phyloP scores from a whole-genome alignment of 2,113 vertebrate genomes.

The Xiphias gladius region DNA sequence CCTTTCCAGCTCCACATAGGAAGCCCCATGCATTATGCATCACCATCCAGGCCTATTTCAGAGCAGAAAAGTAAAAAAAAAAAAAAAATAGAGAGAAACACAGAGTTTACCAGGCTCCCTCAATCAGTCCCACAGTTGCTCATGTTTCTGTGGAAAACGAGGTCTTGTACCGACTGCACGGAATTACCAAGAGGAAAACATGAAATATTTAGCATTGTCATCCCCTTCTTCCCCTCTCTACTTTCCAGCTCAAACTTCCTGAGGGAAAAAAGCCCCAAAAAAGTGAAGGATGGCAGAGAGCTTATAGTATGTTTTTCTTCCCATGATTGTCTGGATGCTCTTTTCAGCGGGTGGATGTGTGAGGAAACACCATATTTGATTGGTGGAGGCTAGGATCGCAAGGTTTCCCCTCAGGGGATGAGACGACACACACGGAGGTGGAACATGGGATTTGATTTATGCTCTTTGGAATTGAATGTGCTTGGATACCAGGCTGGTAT shows the following conservation, averaged over 20 bases:
- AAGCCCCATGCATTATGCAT: conserved; percentile 80
- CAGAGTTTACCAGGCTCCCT: conserved; percentile 63
- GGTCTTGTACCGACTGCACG: conserved; percentile 66
- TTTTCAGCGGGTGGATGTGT: neutral
- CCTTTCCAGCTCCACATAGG: conserved; percentile 73
- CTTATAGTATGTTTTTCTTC: conserved; percentile 24
- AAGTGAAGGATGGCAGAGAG: conserved; percentile 23
- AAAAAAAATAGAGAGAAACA: conserved; percentile 64
- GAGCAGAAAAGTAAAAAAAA: conserved; percentile 64
- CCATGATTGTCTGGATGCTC: conserved; percentile 35
- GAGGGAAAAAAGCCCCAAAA: conserved; percentile 7
- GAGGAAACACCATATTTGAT: conserved; percentile 15
- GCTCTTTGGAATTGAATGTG: conserved; percentile 26
- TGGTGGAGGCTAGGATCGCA: conserved; percentile 37
- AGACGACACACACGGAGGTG: conserved; percentile 42
- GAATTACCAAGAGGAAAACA: conserved; percentile 79
- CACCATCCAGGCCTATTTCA: conserved; percentile 72
- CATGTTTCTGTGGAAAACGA: conserved; percentile 73
- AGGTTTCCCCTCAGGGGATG: conserved; percentile 37
- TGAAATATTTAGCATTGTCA: conserved; percentile 81
- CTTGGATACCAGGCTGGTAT: neutral
- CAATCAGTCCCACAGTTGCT: conserved; percentile 73
- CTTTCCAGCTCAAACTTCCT: conserved; percentile 60
- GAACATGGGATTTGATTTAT: conserved; percentile 73
- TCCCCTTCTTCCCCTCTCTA: conserved; percentile 36